Percentiles rank a stretch among this genome's conserved stretches.
Conservation (phyloP, 2,888 invertebrate species). For the Hypercompe scribonia region DNA sequence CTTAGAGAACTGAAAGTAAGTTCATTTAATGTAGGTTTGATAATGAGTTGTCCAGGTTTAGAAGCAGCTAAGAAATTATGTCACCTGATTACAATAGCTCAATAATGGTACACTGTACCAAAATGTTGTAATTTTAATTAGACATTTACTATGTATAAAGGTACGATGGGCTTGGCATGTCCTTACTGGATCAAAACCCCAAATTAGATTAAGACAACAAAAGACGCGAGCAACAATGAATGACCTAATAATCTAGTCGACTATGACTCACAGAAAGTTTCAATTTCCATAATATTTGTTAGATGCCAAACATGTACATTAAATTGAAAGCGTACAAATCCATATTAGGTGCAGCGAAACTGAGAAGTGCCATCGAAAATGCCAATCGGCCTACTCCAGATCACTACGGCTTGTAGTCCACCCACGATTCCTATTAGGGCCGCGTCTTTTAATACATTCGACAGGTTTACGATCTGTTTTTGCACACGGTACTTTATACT, state of each 20-base stretch:
- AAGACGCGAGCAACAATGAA: neutral
- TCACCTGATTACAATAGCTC: too few species aligned
- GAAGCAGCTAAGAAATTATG: too few species aligned
- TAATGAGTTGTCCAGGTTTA: too few species aligned
- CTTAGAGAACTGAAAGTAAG: too few species aligned
- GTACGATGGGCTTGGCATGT: too few species aligned
- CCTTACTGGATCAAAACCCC: too few species aligned
- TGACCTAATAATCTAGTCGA: conserved; percentile 6
- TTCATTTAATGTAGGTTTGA: too few species aligned
- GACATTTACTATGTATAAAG: too few species aligned
- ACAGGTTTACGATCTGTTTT: conserved; percentile 22
- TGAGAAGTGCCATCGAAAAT: conserved; percentile 41
- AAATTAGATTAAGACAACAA: too few species aligned
- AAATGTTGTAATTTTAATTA: too few species aligned
- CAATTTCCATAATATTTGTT: conserved; percentile 35
- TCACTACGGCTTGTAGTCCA: conserved; percentile 29
- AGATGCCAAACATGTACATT: conserved; percentile 29
- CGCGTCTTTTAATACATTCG: conserved; percentile 19
- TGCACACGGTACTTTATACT: conserved; percentile 29
- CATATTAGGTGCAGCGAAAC: conserved; percentile 31
- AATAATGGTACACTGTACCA: too few species aligned
- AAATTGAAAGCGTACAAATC: conserved; percentile 43
- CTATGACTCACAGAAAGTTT: conserved; percentile 23
- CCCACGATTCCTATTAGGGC: conserved; percentile 33
- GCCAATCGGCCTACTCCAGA: conserved; percentile 44